A percentile compares a stretch with the other conserved stretches of the same genome.
Evolutionary conservation across 2,113 vertebrate genomes (phyloP).

Genomic region (Lanius ludovicianus): DNA sequence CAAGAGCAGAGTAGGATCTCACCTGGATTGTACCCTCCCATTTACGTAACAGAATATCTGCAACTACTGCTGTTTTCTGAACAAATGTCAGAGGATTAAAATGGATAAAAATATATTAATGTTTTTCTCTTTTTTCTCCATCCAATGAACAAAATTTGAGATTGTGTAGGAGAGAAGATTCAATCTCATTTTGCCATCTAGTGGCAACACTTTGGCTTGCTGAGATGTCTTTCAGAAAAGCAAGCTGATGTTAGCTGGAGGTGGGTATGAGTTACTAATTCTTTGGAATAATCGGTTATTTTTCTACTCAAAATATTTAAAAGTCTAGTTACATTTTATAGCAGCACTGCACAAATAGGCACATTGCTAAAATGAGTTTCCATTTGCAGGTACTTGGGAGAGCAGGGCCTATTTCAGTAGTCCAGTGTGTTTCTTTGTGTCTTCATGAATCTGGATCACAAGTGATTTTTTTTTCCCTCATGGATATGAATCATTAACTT

Average conservation of each 20-base stretch:
- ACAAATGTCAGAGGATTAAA: background rate
- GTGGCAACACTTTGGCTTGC: background rate
- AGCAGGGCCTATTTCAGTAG: background rate
- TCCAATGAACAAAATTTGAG: background rate
- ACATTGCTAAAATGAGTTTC: background rate
- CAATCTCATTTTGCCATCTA: background rate
- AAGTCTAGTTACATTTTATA: background rate
- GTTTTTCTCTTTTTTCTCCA: background rate
- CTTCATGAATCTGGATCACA: background rate
- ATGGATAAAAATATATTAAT: background rate
- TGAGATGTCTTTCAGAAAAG: background rate
- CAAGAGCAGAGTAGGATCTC: background rate
- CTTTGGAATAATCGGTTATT: background rate
- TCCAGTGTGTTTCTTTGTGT: background rate
- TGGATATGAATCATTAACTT: background rate
- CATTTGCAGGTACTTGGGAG: background rate
- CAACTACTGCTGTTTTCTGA: background rate
- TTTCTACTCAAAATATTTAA: background rate
- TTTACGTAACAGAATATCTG: background rate
- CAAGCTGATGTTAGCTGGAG: background rate
- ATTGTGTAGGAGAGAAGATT: background rate
- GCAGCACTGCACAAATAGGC: background rate
- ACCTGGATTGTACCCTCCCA: background rate
- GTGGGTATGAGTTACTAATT: background rate
- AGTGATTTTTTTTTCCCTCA: background rate